phyloP scores from a whole-genome alignment of 2,888 invertebrate genomes.

The Drosophila hawaiiensis region DNA sequence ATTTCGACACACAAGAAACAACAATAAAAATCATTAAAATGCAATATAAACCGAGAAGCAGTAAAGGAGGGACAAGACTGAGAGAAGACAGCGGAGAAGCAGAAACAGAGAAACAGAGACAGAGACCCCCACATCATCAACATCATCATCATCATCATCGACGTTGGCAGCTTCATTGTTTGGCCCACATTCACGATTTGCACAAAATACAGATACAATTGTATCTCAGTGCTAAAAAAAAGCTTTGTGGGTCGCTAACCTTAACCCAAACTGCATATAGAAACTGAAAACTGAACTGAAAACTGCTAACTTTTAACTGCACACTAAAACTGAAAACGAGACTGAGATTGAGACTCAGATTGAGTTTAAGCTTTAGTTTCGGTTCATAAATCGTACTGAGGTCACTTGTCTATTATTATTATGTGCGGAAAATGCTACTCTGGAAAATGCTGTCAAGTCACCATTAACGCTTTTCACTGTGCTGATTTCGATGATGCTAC shows the following conservation, averaged over 20 bases:
- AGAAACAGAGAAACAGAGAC: slow-evolving; percentile 5
- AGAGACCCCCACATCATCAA: neutral
- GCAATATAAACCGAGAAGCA: slow-evolving; percentile 7
- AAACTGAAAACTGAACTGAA: slow-evolving; percentile 31
- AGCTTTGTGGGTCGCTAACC: slow-evolving; percentile 40
- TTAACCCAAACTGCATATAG: slow-evolving; percentile 57
- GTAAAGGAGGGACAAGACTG: neutral
- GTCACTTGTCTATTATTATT: slow-evolving; percentile 45
- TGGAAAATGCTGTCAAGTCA: slow-evolving; percentile 17
- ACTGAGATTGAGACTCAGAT: slow-evolving; percentile 21
- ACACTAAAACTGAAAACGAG: slow-evolving; percentile 32
- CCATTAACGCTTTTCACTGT: slow-evolving; percentile 36
- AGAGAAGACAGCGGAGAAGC: neutral
- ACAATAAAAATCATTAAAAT: slow-evolving; percentile 33
- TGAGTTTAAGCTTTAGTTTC: slow-evolving; percentile 14
- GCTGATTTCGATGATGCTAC: slow-evolving; percentile 31
- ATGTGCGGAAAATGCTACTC: slow-evolving; percentile 16
- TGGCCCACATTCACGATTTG: slow-evolving; percentile 38
- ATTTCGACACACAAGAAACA: slow-evolving; percentile 35
- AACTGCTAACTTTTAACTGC: slow-evolving; percentile 22
- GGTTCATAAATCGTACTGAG: slow-evolving; percentile 47
- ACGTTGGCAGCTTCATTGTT: slow-evolving; percentile 32
- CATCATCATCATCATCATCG: slow-evolving; percentile 8
- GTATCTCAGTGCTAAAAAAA: slow-evolving; percentile 19
- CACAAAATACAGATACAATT: slow-evolving; percentile 32